phyloP scores from a whole-genome alignment of 2,113 vertebrate genomes.

The Mobula hypostoma region DNA sequence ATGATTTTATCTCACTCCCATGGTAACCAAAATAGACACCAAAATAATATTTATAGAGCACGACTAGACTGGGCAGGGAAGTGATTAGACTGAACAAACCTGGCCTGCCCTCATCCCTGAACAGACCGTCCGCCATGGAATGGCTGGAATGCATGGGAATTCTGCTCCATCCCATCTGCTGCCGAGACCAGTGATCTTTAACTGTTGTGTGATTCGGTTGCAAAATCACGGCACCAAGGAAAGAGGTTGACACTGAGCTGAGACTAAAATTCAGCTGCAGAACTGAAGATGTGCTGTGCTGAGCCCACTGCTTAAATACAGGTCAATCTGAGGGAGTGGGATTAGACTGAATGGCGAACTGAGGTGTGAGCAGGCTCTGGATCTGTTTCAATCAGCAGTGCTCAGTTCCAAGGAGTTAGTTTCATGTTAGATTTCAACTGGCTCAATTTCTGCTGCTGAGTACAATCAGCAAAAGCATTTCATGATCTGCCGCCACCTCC shows the following conservation, averaged over 20 bases:
- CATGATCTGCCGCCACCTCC: too few species aligned
- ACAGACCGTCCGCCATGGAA: background rate
- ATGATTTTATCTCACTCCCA: background rate
- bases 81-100: background rate
- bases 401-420: too few species aligned
- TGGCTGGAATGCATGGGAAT: background rate
- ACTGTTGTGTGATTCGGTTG: background rate
- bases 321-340: too few species aligned
- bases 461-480: too few species aligned
- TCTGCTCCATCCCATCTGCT: background rate
- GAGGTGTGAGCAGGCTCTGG: too few species aligned
- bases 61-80: background rate
- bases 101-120: background rate
- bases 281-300: background rate
- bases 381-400: too few species aligned
- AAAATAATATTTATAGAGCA: background rate
- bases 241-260: background rate
- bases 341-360: too few species aligned
- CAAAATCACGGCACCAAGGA: background rate
- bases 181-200: background rate
- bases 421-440: too few species aligned
- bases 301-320: too few species aligned
- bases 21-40: background rate
- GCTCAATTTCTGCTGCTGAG: too few species aligned
- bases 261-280: background rate